phyloP scores from a whole-genome alignment of 2,888 invertebrate species.

The Aphodius sticticus region DNA sequence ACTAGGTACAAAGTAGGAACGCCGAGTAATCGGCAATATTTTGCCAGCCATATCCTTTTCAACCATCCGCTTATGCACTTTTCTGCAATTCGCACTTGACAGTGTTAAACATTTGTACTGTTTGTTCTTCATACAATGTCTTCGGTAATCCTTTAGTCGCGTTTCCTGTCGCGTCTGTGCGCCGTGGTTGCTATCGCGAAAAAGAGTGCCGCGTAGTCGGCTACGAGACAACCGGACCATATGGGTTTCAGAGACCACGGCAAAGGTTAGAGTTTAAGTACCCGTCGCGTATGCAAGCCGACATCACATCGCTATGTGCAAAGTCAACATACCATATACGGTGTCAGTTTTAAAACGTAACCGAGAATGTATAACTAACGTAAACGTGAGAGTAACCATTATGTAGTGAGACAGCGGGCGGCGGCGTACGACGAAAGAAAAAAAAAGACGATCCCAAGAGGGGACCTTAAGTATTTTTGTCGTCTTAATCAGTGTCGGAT shows the following conservation, averaged over 20 bases:
- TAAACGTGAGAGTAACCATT: constrained; percentile 4
- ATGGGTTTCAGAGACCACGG: neutral
- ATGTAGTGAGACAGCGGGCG: neutral
- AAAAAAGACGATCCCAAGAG: neutral
- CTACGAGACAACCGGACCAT: neutral
- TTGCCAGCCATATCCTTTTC: too few relatives aligned
- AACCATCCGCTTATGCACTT: too few relatives aligned
- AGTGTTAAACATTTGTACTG: neutral
- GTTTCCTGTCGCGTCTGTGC: constrained; percentile 9
- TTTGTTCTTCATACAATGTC: neutral
- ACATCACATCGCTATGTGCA: constrained; percentile 33
- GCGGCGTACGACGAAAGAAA: neutral
- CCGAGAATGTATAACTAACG: neutral
- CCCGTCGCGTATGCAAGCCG: constrained; percentile 24
- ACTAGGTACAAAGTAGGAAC: too few relatives aligned
- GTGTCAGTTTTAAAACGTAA: constrained; percentile 27
- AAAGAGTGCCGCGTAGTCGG: neutral
- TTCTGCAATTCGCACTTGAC: too few relatives aligned
- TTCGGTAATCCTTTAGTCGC: neutral
- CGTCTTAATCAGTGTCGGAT: neutral
- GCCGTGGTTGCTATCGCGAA: constrained; percentile 8
- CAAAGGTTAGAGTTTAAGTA: constrained; percentile 37
- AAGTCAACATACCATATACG: constrained; percentile 37
- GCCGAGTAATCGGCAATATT: too few relatives aligned
- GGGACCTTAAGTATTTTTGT: neutral